Conservation (phyloP, 2,113 vertebrate species). For the Anolis sagrei region DNA sequence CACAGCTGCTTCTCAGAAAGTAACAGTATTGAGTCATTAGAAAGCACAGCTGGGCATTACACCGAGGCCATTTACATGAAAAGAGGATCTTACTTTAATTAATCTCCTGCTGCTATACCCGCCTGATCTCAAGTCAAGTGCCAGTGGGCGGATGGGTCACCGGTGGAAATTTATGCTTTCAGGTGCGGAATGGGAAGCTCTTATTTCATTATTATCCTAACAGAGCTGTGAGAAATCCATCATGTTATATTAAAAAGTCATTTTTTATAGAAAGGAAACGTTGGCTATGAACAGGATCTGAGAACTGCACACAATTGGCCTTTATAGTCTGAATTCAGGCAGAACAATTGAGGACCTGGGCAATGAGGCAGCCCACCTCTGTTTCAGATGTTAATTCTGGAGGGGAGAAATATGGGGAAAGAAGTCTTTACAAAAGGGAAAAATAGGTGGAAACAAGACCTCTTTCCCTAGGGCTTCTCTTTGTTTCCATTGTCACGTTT, state of each 20-base stretch:
- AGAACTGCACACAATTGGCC: conserved; percentile 38
- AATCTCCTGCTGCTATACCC: conserved; percentile 46
- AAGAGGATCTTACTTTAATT: conserved; percentile 57
- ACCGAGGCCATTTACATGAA: conserved; percentile 38
- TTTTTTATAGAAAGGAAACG: conserved; percentile 37
- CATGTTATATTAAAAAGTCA: conserved; percentile 46
- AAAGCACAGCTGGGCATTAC: conserved; percentile 34
- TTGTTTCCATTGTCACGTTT: conserved; percentile 31
- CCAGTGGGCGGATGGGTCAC: conserved; percentile 42
- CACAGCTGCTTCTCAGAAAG: conserved; percentile 35
- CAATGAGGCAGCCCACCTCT: conserved; percentile 2
- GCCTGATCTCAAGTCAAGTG: conserved; percentile 55
- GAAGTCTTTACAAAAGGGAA: conserved; percentile 18
- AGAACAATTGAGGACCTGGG: conserved; percentile 32
- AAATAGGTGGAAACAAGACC: conserved; percentile 47
- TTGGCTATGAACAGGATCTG: conserved; percentile 52
- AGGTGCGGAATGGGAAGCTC: conserved; percentile 48
- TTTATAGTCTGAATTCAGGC: conserved; percentile 14
- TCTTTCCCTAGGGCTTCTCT: conserved; percentile 28
- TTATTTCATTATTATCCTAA: conserved; percentile 56
- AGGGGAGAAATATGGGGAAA: background rate
- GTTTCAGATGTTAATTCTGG: conserved; percentile 23
- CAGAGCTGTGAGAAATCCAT: conserved; percentile 44
- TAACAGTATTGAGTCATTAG: conserved; percentile 40
- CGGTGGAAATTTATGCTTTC: conserved; percentile 31